Evolutionary conservation across 2,113 vertebrate genomes (phyloP).

Genomic region (Ceuthmochares aereus): DNA sequence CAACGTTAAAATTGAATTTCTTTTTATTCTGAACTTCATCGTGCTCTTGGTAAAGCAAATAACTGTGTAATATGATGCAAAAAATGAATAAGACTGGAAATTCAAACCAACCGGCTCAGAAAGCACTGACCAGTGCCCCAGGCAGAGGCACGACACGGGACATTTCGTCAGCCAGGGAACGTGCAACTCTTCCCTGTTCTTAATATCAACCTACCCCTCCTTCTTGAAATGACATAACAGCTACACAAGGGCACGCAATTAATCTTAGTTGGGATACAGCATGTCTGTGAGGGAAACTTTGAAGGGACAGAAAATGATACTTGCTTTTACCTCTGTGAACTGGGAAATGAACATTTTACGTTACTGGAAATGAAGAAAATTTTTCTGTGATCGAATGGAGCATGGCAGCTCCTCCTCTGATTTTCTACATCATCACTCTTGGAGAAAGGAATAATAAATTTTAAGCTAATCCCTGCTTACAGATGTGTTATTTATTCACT

Average conservation of each 20-base stretch:
- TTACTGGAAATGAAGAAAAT: not conserved
- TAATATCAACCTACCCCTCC: not conserved
- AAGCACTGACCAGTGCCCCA: not conserved
- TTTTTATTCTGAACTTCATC: not conserved
- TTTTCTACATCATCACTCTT: not conserved
- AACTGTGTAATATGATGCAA: not conserved
- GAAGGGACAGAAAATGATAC: not conserved
- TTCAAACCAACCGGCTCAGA: not conserved
- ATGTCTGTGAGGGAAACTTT: not conserved
- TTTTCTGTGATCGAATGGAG: not conserved
- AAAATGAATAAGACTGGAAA: not conserved
- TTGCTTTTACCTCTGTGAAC: not conserved
- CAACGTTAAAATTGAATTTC: not conserved
- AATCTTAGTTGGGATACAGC: not conserved
- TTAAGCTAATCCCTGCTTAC: slow-evolving; percentile 36
- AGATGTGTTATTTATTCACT: slow-evolving; percentile 73
- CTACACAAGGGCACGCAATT: not conserved
- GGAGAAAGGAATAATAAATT: slow-evolving; percentile 35
- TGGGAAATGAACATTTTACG: not conserved
- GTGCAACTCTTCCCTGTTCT: not conserved
- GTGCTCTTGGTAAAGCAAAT: not conserved
- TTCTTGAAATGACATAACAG: not conserved
- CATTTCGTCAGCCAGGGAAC: not conserved
- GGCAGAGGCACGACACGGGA: fast-evolving
- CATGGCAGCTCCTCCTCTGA: not conserved